A percentile compares a stretch with the other conserved stretches of the same genome.
phyloP scores from a whole-genome alignment of 2,113 vertebrate species.

The Tyto alba region DNA sequence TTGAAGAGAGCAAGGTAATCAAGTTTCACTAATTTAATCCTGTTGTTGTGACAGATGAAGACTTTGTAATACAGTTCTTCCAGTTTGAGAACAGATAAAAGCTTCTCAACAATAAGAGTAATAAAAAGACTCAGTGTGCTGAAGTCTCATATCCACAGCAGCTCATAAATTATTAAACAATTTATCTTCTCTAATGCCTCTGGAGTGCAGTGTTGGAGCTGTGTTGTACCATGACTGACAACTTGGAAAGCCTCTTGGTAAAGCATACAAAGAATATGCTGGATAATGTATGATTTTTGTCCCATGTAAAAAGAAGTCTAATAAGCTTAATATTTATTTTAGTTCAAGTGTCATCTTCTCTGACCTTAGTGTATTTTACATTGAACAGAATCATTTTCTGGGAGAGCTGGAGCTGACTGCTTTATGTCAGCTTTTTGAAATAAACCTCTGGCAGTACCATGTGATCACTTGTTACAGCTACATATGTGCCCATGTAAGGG shows the following conservation, averaged over 20 bases:
- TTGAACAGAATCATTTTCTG: background rate
- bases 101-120: conserved; percentile 28
- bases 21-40: background rate
- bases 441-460: background rate
- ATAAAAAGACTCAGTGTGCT: conserved; percentile 43
- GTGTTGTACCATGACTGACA: conserved; percentile 46
- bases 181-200: conserved; percentile 53
- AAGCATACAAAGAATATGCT: conserved; percentile 10
- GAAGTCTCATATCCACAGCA: conserved; percentile 24
- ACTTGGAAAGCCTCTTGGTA: conserved; percentile 29
- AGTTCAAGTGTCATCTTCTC: background rate
- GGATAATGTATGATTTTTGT: background rate
- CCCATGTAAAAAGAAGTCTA: background rate
- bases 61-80: background rate
- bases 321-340: conserved; percentile 27
- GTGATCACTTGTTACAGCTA: background rate
- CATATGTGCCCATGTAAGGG: background rate
- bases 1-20: background rate
- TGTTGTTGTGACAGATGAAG: background rate
- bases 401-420: background rate
- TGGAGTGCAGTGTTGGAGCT: background rate
- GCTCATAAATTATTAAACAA: conserved; percentile 70
- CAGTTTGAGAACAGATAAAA: conserved; percentile 53
- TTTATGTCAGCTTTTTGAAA: background rate
- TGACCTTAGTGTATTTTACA: conserved; percentile 13